Base-by-base conservation (phyloP, 1,140 invertebrate genomes). In the Zaprionus gabonicus region DNA sequence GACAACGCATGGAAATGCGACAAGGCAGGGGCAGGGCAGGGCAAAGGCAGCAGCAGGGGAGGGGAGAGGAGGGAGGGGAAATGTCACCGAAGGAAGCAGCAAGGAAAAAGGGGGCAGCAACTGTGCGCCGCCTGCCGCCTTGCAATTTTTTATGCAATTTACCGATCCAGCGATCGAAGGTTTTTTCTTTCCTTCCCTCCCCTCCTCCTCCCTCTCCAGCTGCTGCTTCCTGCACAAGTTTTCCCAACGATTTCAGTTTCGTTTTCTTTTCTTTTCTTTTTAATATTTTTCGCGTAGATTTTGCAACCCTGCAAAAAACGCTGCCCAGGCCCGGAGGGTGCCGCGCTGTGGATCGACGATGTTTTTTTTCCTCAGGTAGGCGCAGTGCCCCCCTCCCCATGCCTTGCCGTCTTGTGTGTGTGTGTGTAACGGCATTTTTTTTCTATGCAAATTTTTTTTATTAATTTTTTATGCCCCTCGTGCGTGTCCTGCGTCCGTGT, bases 391-490 rank as follows among this genome's bases (percentile, higher is more conserved):
- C 17, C 15, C 31, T 15, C 17, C 44, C 31, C 36, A 4, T 38
- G 12, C 31, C 53, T 38, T 7, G 13, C 34, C 13, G 53, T 59
- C 56, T 23, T 28, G 67, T 74, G 49, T 67, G 70, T 68, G 70
- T 67, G 70, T 59, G 70, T 90, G 84, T 88, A 88, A 88, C 85
- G 85, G 85, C 78, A 90, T 90, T 90, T 90, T 88, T 87, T 90
- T 85, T 90, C 81, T 90, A 90, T 90, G 85, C 85, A 90, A 90
- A 90, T 90, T 90, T 90, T 88, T 90, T 78, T 85, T 90, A 90
- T 90, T 85, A 85, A 90, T 90, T 90, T 90, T 90, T 90, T 88
- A 85, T 92, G 75, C 77, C 71, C 82, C 83, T 76, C 71, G 81
- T 91, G 84, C 77, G 79, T 80, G 81, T 76, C 62, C 62, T 57